These are phyloP conservation scores for Lasioglossum leucozonium DNA, from an alignment of 2,888 invertebrate genomes.

Conservation along the genomic window DNA sequence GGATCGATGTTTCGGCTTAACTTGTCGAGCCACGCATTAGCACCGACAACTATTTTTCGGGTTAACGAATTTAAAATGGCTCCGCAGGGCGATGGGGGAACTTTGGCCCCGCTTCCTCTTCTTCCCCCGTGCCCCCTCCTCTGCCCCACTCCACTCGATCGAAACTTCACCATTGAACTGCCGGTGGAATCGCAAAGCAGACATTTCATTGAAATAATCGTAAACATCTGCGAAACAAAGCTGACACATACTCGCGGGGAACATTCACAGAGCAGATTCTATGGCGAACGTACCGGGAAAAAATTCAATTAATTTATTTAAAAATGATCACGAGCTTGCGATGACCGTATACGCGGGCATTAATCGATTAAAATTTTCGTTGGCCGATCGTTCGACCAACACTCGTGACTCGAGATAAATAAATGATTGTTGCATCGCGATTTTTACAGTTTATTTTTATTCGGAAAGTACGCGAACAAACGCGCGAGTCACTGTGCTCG, in stretches of 20 bases:
- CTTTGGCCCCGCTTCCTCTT: background rate
- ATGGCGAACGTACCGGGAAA: background rate
- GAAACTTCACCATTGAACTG: background rate
- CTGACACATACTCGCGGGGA: background rate
- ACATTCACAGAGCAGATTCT: background rate
- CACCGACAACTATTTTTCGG: slow-evolving; percentile 6
- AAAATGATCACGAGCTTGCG: background rate
- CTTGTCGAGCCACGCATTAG: slow-evolving; percentile 7
- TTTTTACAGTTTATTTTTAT: background rate
- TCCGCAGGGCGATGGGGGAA: background rate
- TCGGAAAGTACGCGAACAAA: background rate
- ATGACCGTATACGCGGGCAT: background rate
- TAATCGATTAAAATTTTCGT: background rate
- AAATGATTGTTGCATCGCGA: background rate
- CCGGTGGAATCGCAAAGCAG: background rate
- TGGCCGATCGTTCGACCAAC: background rate
- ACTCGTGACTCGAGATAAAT: background rate
- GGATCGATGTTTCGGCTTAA: slow-evolving; percentile 40
- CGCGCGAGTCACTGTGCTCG: too few species aligned
- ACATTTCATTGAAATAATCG: background rate
- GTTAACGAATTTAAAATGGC: slow-evolving; percentile 9
- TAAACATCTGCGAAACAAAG: background rate
- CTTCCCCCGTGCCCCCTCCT: background rate
- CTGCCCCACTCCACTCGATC: background rate
- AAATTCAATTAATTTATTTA: background rate